Evolutionary conservation across 92 coral and sea anemone species (phyloP), one percentile per base, ranked within the genome.

Genomic region (Porites cylindrica): DNA sequence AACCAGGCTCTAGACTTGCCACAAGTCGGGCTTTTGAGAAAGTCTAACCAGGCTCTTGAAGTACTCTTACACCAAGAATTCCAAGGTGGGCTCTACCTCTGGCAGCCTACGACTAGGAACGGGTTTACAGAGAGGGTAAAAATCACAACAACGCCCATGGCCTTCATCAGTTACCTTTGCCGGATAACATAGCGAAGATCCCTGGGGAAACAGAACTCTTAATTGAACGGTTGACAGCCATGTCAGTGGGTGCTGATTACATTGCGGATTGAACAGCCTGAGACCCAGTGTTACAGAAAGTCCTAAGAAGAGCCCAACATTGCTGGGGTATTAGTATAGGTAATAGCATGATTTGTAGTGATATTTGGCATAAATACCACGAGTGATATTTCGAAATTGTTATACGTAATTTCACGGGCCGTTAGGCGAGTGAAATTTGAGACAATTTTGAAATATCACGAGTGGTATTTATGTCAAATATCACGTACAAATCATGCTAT

Each of bases 121-220:
- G 85, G 26, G 65, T 66, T 20, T 63, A 90, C 56, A 17, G 47
- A 14, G 79, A 77, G 26, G 90, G 79, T 2, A 8, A 3, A 2
- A 53, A 21, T 12, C 61, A 89, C 51, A 89, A 73, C 18, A 85
- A 85, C 50, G 93, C 90, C 11, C 86, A 85, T 85, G 85, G 82
- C 24, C 86, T 85, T 7, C 69, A 86, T 29, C 53, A 82, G 8
- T 79, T 79, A n/a, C 90, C 90, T 24, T 11, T 85, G 23, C 64
- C 66, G 1, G 73, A 76, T 43, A 23, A 59, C 2, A 60, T 64
- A 13, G 11, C 51, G 14, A 54, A 86, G 50, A 56, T 50, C 8
- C 77, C 89, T 38, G 89, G 59, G 8, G 78, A 86, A 56, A 86
- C 81, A 4, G 7, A 67, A 51, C 80, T 59, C 58, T 38, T 76